Base-by-base conservation (phyloP, 2,113 vertebrate genomes). In the Octodon degus region DNA sequence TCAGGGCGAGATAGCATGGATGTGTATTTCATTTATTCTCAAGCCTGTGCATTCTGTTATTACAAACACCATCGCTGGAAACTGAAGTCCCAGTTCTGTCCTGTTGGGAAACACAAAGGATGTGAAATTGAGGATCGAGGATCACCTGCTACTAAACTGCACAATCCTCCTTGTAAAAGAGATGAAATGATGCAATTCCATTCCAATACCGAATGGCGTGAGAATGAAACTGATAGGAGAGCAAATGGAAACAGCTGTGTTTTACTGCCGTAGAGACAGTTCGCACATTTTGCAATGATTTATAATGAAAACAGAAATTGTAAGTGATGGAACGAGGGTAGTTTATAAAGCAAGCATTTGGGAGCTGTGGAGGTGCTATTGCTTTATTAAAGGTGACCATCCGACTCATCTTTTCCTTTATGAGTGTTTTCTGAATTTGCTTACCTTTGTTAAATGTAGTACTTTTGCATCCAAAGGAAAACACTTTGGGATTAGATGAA, bases 291-390 rank as follows among this genome's bases (percentile, higher is more conserved):
- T 96, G 85, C 94, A 80, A 93, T 94, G 74, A 97, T 97, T 68
- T 96, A 92, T 91, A 97, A 84, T 97, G 95, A 97, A 97, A 97
- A 98, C 20, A 1, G 96, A 95, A 93, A 93, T 96, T 96, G 91
- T 97, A 97, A 97, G 88, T 90, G 96, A 97, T 92, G 96, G 83
- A 72, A 50, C 96, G 94, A 96, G 97, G 95, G 76, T 67, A n/a
- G 1, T 93, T 98, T 95, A 87, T 86, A 90, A 95, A 97, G 82
- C 22, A 96, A 97, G 95, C 32, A 25, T 92, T 95, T 67, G 92
- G 83, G 97, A 74, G 89, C 70, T 93, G 95, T 95, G 43, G 87
- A 95, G 91, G 24, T 10, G 1, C 50, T 91, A 86, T 93, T 96
- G 43, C 79, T 88, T 91, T 76, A 60, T 47, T n/a, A 94, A 97